phyloP scores from a whole-genome alignment of 2,113 vertebrate genomes.

The Ploceus nigricollis region DNA sequence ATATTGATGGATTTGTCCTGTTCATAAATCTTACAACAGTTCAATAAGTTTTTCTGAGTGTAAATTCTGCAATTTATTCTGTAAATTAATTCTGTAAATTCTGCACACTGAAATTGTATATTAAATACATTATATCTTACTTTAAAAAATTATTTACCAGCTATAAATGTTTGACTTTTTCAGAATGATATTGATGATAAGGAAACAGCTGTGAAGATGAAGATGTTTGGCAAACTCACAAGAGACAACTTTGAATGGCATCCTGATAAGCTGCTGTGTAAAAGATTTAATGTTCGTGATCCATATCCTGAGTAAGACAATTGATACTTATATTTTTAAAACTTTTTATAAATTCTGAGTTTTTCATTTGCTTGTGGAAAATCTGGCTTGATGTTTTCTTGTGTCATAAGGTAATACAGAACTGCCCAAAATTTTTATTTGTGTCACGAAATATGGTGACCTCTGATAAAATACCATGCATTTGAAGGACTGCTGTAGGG shows the following conservation, averaged over 20 bases:
- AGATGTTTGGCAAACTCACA: conserved; percentile 94
- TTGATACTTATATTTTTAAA: background rate
- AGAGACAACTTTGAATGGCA: conserved; percentile 92
- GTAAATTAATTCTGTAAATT: background rate
- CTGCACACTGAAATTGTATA: background rate
- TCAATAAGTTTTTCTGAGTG: background rate
- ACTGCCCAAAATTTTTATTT: background rate
- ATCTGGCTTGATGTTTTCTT: background rate
- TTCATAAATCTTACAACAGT: background rate
- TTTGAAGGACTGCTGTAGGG: background rate
- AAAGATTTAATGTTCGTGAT: conserved; percentile 91
- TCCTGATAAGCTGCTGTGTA: conserved; percentile 91
- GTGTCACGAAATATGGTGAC: background rate
- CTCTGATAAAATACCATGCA: background rate
- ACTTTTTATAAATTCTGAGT: background rate
- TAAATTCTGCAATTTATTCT: background rate
- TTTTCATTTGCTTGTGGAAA: background rate
- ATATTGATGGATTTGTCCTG: background rate
- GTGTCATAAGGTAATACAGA: background rate
- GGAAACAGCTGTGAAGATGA: conserved; percentile 88
- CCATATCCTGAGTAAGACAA: conserved; percentile 87
- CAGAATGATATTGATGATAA: conserved; percentile 85
- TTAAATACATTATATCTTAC: background rate
- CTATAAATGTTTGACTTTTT: background rate
- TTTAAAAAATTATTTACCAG: background rate